These are phyloP conservation scores for Drosophila neutralis DNA, from an alignment of 2,888 invertebrate genomes.

Conservation along the genomic window DNA sequence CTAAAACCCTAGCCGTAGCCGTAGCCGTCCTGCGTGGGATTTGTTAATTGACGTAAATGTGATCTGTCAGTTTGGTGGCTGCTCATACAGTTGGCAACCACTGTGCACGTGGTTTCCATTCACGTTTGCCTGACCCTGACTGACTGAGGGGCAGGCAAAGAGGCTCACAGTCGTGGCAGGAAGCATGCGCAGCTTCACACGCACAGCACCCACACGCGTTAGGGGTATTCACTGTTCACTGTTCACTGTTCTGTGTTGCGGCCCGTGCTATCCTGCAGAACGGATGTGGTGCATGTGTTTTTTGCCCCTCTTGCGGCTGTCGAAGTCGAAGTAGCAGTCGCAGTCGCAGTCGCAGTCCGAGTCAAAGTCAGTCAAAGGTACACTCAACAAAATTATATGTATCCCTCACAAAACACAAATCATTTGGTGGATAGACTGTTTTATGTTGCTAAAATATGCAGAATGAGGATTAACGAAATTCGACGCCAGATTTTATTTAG, in stretches of 20 bases:
- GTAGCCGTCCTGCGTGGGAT: background rate
- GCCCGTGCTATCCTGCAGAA: constrained; percentile 60
- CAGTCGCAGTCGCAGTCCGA: background rate
- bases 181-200: constrained; percentile 76
- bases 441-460: background rate
- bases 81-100: constrained; percentile 34
- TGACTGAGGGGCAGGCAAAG: constrained; percentile 3
- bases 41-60: background rate
- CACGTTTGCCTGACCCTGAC: constrained; percentile 26
- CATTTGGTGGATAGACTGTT: background rate
- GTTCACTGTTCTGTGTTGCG: constrained; percentile 11
- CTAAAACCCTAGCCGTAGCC: background rate
- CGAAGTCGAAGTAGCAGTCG: constrained; percentile 9
- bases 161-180: constrained; percentile 46
- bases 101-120: constrained; percentile 49
- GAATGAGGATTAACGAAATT: background rate
- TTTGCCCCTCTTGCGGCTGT: constrained; percentile 9
- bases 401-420: background rate
- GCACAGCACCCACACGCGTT: constrained; percentile 30
- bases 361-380: background rate
- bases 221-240: constrained; percentile 25
- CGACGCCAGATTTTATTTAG: background rate
- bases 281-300: constrained; percentile 68
- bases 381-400: background rate
- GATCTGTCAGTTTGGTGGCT: background rate